Conservation (phyloP, 2,113 vertebrate genomes). For the Columba livia region DNA sequence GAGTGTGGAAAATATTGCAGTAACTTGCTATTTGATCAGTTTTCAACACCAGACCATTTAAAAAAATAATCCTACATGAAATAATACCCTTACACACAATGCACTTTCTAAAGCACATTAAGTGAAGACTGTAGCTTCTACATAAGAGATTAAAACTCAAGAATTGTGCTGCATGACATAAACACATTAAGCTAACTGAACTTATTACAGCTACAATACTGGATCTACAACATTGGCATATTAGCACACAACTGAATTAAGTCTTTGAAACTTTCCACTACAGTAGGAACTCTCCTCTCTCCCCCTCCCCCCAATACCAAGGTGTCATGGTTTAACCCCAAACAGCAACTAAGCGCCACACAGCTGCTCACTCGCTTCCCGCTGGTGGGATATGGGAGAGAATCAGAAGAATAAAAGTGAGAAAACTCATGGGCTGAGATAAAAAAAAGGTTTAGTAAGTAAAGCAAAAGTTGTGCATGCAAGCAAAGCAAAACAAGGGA, state of each 20-base stretch:
- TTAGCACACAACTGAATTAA: background rate
- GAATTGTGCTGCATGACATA: background rate
- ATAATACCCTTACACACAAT: background rate
- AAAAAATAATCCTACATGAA: background rate
- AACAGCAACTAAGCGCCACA: too few species aligned
- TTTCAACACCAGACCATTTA: background rate
- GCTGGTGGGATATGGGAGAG: too few species aligned
- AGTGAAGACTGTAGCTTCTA: background rate
- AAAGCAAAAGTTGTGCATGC: too few species aligned
- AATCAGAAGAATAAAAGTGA: too few species aligned
- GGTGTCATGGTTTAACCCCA: too few species aligned
- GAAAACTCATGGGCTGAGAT: too few species aligned
- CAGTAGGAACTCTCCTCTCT: background rate
- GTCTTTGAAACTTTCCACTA: background rate
- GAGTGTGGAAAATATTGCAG: background rate
- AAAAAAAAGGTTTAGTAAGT: too few species aligned
- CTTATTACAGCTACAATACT: background rate
- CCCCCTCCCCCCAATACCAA: background rate
- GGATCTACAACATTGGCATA: background rate
- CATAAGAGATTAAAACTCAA: background rate
- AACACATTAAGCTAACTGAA: background rate
- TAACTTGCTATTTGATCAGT: background rate
- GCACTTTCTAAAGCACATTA: background rate
- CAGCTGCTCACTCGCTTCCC: too few species aligned
- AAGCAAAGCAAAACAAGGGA: too few species aligned